phyloP scores from a whole-genome alignment of 2,113 vertebrate genomes.

The Osmerus mordax region DNA sequence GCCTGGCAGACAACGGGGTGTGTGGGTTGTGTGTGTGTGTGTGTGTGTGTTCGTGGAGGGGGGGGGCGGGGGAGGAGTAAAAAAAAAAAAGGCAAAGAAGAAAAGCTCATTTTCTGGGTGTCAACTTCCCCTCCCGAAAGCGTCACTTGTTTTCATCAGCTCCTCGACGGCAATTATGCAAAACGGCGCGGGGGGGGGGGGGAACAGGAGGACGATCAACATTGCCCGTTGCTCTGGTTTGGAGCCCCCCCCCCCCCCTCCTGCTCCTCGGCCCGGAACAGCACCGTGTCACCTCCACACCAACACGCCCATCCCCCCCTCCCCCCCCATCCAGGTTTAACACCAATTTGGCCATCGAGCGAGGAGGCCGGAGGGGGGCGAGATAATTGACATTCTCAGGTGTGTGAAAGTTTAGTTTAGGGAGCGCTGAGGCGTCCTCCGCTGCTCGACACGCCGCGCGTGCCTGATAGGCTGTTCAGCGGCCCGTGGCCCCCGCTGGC shows the following conservation, averaged over 20 bases:
- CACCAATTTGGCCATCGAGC: conserved; percentile 68
- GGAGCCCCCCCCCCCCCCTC: conserved; percentile 23
- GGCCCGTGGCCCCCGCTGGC: conserved; percentile 59
- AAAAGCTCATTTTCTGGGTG: conserved; percentile 70
- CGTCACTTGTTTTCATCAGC: conserved; percentile 71
- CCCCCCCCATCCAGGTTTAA: conserved; percentile 59
- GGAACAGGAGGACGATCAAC: conserved; percentile 62
- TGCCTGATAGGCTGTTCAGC: conserved; percentile 64
- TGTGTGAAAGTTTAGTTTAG: conserved; percentile 67
- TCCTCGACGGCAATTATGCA: conserved; percentile 64
- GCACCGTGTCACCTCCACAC: conserved; percentile 64
- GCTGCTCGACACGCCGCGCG: too few species aligned
- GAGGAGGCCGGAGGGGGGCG: conserved; percentile 32
- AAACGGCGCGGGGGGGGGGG: conserved; percentile 51
- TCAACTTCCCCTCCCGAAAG: conserved; percentile 68
- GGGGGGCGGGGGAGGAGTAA: background rate
- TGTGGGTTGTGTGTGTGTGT: conserved; percentile 34
- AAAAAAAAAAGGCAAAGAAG: background rate
- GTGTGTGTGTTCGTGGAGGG: conserved; percentile 6
- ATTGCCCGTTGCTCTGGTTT: conserved; percentile 49
- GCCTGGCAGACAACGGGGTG: conserved; percentile 59
- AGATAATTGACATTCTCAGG: conserved; percentile 69
- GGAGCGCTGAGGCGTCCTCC: conserved; percentile 53
- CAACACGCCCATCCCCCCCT: conserved; percentile 33
- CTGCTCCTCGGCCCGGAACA: conserved; percentile 46